A percentile compares a stretch with the other conserved stretches of the same genome.
These are phyloP conservation scores for Philopotamus ludificatus DNA, from an alignment of 1,140 invertebrate genomes.

Conservation along the genomic window DNA sequence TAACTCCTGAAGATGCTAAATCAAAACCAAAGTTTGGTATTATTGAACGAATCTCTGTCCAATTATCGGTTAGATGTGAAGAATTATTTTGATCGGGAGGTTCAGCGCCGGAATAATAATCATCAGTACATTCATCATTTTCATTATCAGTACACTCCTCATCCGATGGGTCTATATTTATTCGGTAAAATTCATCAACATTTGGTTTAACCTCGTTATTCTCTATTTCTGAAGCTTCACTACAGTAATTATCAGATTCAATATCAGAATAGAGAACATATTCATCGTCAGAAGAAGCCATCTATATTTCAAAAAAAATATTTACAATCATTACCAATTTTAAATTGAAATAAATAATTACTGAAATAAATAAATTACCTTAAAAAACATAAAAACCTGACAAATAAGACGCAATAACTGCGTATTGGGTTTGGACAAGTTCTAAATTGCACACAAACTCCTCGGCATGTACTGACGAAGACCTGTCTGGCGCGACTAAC, in stretches of 20 bases:
- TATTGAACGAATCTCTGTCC: background rate
- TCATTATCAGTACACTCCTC: background rate
- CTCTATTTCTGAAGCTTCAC: constrained; percentile 2
- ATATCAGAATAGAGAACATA: constrained; percentile 4
- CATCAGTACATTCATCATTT: constrained; percentile 3
- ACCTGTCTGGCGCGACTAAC: too few species aligned
- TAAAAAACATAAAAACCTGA: too few species aligned
- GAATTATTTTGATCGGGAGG: background rate
- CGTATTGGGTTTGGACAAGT: too few species aligned
- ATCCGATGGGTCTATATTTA: background rate
- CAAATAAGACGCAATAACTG: too few species aligned
- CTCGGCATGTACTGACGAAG: too few species aligned
- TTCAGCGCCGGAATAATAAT: background rate
- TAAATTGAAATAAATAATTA: background rate
- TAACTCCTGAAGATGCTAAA: background rate
- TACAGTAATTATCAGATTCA: constrained; percentile 5
- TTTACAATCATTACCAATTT: constrained; percentile 4
- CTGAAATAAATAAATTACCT: too few species aligned
- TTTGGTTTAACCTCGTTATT: constrained; percentile 2
- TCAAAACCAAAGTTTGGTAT: background rate
- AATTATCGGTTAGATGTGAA: background rate
- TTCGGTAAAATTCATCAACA: constrained; percentile 4
- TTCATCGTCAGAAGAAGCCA: constrained; percentile 5
- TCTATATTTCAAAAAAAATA: constrained; percentile 2
- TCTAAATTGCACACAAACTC: too few species aligned